phyloP scores from a whole-genome alignment of 2,113 vertebrate genomes.

The Pituophis catenifer region DNA sequence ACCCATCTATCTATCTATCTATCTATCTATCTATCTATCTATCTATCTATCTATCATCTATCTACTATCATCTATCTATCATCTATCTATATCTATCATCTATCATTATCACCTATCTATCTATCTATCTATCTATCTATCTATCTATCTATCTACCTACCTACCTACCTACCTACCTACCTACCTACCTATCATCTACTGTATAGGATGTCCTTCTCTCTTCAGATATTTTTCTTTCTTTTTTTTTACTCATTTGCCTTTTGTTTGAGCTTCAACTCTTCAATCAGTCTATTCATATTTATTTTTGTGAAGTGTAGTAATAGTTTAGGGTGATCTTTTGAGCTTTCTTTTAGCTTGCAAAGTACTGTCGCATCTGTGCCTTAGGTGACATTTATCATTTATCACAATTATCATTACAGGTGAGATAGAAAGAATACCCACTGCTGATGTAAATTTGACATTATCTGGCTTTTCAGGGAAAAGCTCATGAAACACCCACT shows the following conservation, averaged over 20 bases:
- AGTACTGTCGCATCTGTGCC: not conserved
- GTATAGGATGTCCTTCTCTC: not conserved
- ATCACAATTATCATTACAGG: conserved; percentile 17
- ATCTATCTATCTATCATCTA: too few species aligned
- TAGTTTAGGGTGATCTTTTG: conserved; percentile 19
- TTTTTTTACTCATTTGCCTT: not conserved
- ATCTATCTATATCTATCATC: too few species aligned
- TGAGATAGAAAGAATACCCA: conserved; percentile 13
- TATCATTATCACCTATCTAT: too few species aligned
- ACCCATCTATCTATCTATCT: too few species aligned
- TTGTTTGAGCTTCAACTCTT: not conserved
- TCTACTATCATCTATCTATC: too few species aligned
- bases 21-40: too few species aligned
- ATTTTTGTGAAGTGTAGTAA: conserved; percentile 18
- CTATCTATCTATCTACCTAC: too few species aligned
- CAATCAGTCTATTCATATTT: not conserved
- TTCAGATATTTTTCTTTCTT: conserved; percentile 24
- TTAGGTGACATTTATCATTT: conserved; percentile 49
- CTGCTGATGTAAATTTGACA: conserved; percentile 60
- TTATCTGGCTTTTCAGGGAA: conserved; percentile 52
- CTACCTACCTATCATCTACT: too few species aligned
- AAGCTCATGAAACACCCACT: not conserved
- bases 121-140: too few species aligned
- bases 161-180: too few species aligned
- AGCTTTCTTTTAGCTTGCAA: conserved; percentile 41